Percentiles rank a stretch among this genome's conserved stretches.
These are phyloP conservation scores for Bradypodion pumilum DNA, from an alignment of 2,797 vertebrate genomes.

Conservation along the genomic window DNA sequence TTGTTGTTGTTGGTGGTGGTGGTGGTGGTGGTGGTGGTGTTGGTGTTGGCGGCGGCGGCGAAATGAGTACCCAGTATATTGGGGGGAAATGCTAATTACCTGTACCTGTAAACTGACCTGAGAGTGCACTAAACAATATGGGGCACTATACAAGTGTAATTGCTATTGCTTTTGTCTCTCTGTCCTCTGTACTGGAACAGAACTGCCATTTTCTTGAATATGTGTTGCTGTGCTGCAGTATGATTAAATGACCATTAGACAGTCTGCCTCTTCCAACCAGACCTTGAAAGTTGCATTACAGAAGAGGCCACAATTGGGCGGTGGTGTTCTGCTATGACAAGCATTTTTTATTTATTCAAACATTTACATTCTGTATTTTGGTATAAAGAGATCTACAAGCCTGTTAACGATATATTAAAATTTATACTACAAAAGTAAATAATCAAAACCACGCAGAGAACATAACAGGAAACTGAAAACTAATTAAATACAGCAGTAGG, in stretches of 20 bases:
- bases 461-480: conserved; percentile 21
- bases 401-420: background rate
- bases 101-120: no score
- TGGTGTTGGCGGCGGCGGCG: no score
- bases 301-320: background rate
- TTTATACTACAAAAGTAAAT: conserved; percentile 12
- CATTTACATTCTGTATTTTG: background rate
- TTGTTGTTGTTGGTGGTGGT: no score
- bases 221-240: background rate
- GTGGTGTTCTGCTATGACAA: background rate
- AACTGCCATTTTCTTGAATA: background rate
- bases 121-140: no score
- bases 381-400: background rate
- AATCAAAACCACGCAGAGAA: conserved; percentile 12
- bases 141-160: no score
- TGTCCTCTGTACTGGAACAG: background rate
- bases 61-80: no score
- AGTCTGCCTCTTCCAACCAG: background rate
- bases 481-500: conserved; percentile 1
- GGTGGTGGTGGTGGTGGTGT: no score
- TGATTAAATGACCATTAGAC: no score
- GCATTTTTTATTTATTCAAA: conserved; percentile 18
- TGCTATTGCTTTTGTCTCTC: background rate
- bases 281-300: background rate
- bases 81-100: no score